A percentile compares a stretch with the other conserved stretches of the same genome.
Conservation (phyloP, 2,797 vertebrate genomes). For the Schizothorax lantsangensis region DNA sequence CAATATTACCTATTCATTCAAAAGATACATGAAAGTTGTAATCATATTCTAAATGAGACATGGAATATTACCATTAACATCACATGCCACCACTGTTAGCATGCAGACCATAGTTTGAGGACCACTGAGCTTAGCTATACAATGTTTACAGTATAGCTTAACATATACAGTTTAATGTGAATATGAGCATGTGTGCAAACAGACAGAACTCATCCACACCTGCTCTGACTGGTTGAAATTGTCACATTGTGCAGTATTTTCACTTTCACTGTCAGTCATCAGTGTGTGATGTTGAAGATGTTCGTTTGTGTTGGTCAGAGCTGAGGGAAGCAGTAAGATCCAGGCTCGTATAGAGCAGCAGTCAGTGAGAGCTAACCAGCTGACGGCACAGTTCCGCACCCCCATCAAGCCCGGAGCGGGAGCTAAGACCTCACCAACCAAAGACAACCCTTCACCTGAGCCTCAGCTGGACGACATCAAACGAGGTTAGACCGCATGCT, state of each 20-base stretch:
- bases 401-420: slow-evolving; percentile 87
- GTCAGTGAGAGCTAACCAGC: slow-evolving; percentile 84
- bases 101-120: background rate
- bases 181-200: background rate
- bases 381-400: slow-evolving; percentile 87
- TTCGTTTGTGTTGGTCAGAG: slow-evolving; percentile 74
- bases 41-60: background rate
- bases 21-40: background rate
- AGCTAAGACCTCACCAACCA: slow-evolving; percentile 90
- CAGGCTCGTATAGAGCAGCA: slow-evolving; percentile 96
- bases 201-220: background rate
- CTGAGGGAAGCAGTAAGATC: slow-evolving; percentile 98
- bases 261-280: background rate
- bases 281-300: background rate
- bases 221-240: background rate
- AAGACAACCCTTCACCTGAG: slow-evolving; percentile 96
- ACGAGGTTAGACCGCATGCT: slow-evolving; percentile 82
- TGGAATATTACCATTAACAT: background rate
- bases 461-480: slow-evolving; percentile 98
- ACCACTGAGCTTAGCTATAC: background rate
- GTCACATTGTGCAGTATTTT: background rate
- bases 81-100: background rate
- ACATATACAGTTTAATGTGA: background rate
- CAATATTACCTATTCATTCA: no score
- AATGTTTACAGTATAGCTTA: no score